These are phyloP conservation scores for Drosophila koepferae DNA, from an alignment of 2,888 invertebrate genomes.

Conservation along the genomic window DNA sequence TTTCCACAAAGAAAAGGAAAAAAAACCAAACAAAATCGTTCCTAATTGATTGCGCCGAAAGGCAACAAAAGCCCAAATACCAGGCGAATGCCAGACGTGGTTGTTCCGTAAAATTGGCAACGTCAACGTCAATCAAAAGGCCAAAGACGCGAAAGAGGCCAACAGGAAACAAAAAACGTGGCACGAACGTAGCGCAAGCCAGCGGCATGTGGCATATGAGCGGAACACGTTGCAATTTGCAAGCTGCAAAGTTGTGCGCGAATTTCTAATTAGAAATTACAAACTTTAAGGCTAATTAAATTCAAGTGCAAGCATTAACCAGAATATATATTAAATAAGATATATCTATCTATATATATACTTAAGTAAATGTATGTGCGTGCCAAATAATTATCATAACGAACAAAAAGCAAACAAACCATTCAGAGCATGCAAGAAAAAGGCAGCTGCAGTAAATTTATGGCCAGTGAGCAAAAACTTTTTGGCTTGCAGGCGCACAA, in stretches of 20 bases:
- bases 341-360: slow-evolving; percentile 8
- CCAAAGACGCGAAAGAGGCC: slow-evolving; percentile 5
- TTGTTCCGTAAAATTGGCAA: slow-evolving; percentile 45
- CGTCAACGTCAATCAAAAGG: slow-evolving; percentile 53
- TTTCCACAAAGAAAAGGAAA: slow-evolving; percentile 13
- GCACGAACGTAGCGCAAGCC: slow-evolving; percentile 34
- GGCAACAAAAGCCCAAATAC: slow-evolving; percentile 28
- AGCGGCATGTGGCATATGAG: slow-evolving; percentile 24
- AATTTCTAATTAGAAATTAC: slow-evolving; percentile 51
- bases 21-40: slow-evolving; percentile 35
- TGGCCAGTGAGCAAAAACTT: slow-evolving; percentile 50
- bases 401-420: slow-evolving; percentile 40
- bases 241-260: slow-evolving; percentile 10
- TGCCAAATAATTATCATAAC: slow-evolving; percentile 57
- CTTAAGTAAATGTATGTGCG: slow-evolving; percentile 3
- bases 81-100: slow-evolving; percentile 6
- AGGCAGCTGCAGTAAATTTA: slow-evolving; percentile 62
- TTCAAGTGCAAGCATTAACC: slow-evolving; percentile 26
- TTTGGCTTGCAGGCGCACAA: slow-evolving; percentile 59
- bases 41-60: slow-evolving; percentile 63
- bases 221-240: slow-evolving; percentile 15
- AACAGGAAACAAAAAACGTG: slow-evolving; percentile 23
- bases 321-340: slow-evolving; percentile 6
- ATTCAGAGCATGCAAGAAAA: slow-evolving; percentile 55
- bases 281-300: slow-evolving; percentile 56